Evolutionary conservation across 2,797 vertebrate genomes (phyloP).

Genomic region (Catharus ustulatus): DNA sequence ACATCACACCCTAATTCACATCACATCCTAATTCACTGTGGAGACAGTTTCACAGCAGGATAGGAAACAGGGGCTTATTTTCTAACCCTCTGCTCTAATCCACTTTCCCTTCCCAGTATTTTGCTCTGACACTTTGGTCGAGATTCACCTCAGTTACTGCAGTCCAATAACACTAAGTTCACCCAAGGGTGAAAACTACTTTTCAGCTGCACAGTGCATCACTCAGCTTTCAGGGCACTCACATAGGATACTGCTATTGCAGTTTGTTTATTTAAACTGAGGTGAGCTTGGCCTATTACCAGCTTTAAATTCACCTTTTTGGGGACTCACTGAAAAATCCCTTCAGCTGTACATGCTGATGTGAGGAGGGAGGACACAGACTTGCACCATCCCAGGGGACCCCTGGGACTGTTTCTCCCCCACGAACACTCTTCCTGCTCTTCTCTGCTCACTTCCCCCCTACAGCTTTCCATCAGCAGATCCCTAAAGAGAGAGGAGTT

Average conservation of each 20-base stretch:
- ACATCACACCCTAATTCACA: not conserved
- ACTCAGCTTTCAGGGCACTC: not conserved
- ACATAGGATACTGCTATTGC: not conserved
- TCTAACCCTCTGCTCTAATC: not conserved
- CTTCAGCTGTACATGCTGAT: not conserved
- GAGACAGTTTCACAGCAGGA: not conserved
- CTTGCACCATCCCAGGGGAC: constrained; percentile 37
- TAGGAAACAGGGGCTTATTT: not conserved
- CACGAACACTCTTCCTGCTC: constrained; percentile 30
- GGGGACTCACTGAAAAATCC: not conserved
- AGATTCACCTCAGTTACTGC: not conserved
- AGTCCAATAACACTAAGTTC: not conserved
- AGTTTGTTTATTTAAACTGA: constrained; percentile 27
- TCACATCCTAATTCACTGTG: not conserved
- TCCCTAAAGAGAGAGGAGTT: constrained; percentile 69
- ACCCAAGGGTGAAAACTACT: not conserved
- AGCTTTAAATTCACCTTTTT: constrained; percentile 30
- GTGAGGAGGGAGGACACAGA: constrained; percentile 48
- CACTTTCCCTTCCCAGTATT: not conserved
- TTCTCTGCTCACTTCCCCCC: constrained; percentile 53
- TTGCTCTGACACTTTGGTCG: not conserved
- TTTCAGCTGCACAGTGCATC: not conserved
- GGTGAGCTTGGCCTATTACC: constrained; percentile 7
- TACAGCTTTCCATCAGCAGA: constrained; percentile 59
- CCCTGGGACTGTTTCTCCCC: constrained; percentile 10